Conservation (phyloP, 2,888 invertebrate genomes). For the Escarpia spicata region DNA sequence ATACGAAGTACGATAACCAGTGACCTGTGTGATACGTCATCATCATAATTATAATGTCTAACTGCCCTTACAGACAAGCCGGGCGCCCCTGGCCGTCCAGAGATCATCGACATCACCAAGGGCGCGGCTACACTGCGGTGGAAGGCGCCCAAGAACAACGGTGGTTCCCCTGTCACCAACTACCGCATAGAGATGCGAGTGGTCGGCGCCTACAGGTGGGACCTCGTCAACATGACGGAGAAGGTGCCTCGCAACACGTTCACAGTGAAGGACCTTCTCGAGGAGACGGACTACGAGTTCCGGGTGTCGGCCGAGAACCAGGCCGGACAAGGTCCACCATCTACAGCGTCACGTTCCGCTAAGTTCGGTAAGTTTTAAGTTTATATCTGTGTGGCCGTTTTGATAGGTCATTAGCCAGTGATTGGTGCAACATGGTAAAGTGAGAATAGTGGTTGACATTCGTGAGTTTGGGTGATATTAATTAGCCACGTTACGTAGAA, state of each 20-base stretch:
- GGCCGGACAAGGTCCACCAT: slow-evolving; percentile 81
- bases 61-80: slow-evolving; percentile 42
- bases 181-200: slow-evolving; percentile 49
- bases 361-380: slow-evolving; percentile 40
- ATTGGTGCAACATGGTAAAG: slow-evolving; percentile 14
- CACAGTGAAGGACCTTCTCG: slow-evolving; percentile 46
- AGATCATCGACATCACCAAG: slow-evolving; percentile 42
- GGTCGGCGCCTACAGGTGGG: slow-evolving; percentile 41
- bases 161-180: slow-evolving; percentile 50
- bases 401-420: background rate
- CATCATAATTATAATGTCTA: background rate
- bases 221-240: slow-evolving; percentile 34
- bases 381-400: background rate
- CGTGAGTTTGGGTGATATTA: background rate
- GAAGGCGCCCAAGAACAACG: slow-evolving; percentile 48
- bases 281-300: slow-evolving; percentile 78
- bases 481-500: too few species aligned
- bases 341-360: slow-evolving; percentile 36
- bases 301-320: slow-evolving; percentile 85
- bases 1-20: too few species aligned
- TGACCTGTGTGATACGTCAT: too few species aligned
- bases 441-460: background rate
- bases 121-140: slow-evolving; percentile 42
- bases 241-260: slow-evolving; percentile 38
- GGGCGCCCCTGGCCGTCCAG: slow-evolving; percentile 43